These are phyloP conservation scores for Valencia hispanica DNA, from an alignment of 2,797 vertebrate species.

Conservation along the genomic window DNA sequence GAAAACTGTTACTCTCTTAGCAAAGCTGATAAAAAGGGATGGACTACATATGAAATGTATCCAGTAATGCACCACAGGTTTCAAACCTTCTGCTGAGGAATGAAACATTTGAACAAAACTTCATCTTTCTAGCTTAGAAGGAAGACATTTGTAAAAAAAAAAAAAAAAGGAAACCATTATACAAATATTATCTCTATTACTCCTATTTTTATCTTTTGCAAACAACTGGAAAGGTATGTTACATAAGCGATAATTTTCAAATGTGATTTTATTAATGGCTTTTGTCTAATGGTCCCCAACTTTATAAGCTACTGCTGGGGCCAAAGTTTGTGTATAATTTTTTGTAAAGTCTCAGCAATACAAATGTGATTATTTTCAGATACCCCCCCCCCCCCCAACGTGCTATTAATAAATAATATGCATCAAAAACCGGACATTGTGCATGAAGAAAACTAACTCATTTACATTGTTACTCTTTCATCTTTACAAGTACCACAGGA, in stretches of 20 bases:
- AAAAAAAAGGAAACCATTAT: neutral
- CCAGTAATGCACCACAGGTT: neutral
- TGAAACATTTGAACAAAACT: neutral
- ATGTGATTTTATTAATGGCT: neutral
- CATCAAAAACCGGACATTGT: constrained; percentile 5
- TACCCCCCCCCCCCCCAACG: neutral
- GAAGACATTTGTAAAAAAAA: neutral
- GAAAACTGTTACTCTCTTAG: neutral
- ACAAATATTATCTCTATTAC: neutral
- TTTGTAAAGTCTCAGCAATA: too few species aligned
- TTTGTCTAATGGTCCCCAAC: neutral
- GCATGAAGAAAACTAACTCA: constrained; percentile 2
- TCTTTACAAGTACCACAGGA: constrained; percentile 1
- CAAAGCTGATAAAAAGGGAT: neutral
- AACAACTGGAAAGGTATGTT: neutral
- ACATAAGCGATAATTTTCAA: neutral
- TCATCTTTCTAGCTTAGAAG: neutral
- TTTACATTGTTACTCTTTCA: constrained; percentile 2
- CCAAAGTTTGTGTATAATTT: neutral
- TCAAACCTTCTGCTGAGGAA: neutral
- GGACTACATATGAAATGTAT: neutral
- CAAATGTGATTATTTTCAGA: neutral
- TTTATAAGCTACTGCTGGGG: neutral
- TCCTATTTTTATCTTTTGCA: neutral
- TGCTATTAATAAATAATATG: neutral